Base-by-base conservation (phyloP, 1,140 invertebrate genomes). In the Dendroctonus valens region DNA sequence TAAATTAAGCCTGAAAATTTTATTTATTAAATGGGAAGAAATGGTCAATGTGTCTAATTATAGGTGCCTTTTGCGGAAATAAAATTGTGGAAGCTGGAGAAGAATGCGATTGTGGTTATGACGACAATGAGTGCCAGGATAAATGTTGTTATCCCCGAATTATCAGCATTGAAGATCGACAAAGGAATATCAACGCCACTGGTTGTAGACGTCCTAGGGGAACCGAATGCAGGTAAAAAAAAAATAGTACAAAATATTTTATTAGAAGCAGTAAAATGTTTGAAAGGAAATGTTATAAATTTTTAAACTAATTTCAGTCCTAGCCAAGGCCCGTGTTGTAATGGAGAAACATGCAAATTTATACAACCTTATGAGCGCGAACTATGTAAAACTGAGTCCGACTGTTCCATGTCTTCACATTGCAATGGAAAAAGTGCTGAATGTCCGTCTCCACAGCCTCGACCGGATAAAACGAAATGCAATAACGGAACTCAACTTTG, bases 21-120 rank as follows among this genome's bases (percentile, higher is more conserved):
- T 2, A 26, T 26, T 26, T 26, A 26, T 26, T 26, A 26, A 26
- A 26, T 26, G 26, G 26, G 26, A 26, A 26, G 1, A 26, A 26
- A 26, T 26, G 26, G 26, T 3, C 3, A 26, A 26, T 3, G 26
- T 15, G 15, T 51, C 42, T 46, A 11, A 52, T 55, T 41, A 40
- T 46, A 65, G 66, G 93, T 65, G 93, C 97, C 37, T 99, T 99
- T 84, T 99, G 97, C 82, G 97, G 97, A 11, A 99, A 99, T 79
- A 97, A 97, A 81, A 98, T 99, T 74, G 94, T 97, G 0, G 97
- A 99, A 80, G 90, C 89, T 40, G 95, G 93, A 9, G 97, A 99
- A 80, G 92, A 99, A 80, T 99, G 97, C 77, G 97, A 99, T 80
- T 99, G 97, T 78, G 97, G 97, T 26, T 99, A 97, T 78, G 92